phyloP scores from a whole-genome alignment of 2,888 invertebrate species.

The Allolobophora icterica region DNA sequence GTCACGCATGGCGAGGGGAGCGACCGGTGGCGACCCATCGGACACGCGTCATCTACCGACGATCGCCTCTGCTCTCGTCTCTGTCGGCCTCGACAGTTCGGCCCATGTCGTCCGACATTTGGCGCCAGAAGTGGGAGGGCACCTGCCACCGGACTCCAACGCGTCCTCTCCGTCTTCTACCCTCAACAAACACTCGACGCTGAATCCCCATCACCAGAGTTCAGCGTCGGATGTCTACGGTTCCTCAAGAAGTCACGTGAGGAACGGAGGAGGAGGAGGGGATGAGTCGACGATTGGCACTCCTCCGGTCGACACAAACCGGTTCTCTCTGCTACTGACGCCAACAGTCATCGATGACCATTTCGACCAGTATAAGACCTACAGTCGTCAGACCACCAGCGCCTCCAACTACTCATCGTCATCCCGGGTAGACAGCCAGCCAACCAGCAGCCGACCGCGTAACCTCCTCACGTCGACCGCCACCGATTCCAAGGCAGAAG shows the following conservation, averaged over 20 bases:
- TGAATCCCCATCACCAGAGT: neutral
- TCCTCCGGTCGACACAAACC: slow-evolving; percentile 23
- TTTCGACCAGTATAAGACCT: slow-evolving; percentile 63
- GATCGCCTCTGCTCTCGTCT: neutral
- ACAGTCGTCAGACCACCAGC: slow-evolving; percentile 22
- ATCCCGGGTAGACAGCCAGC: neutral
- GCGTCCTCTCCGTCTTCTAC: neutral
- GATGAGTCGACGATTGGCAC: neutral
- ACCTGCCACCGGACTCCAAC: neutral
- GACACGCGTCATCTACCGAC: neutral
- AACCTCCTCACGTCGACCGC: neutral
- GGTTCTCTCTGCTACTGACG: slow-evolving; percentile 57
- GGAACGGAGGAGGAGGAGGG: neutral
- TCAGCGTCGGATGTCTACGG: neutral
- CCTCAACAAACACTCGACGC: neutral
- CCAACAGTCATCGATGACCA: slow-evolving; percentile 63
- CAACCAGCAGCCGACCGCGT: neutral
- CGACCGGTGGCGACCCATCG: neutral
- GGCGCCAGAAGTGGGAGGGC: neutral
- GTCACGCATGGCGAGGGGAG: neutral
- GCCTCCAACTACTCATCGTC: slow-evolving; percentile 29
- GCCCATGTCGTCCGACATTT: neutral
- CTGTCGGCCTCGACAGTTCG: neutral
- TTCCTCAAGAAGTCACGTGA: neutral
- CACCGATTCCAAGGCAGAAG: neutral